Evolutionary conservation across 2,888 invertebrate genomes (phyloP).

Genomic region (Andrena haemorrhoa): DNA sequence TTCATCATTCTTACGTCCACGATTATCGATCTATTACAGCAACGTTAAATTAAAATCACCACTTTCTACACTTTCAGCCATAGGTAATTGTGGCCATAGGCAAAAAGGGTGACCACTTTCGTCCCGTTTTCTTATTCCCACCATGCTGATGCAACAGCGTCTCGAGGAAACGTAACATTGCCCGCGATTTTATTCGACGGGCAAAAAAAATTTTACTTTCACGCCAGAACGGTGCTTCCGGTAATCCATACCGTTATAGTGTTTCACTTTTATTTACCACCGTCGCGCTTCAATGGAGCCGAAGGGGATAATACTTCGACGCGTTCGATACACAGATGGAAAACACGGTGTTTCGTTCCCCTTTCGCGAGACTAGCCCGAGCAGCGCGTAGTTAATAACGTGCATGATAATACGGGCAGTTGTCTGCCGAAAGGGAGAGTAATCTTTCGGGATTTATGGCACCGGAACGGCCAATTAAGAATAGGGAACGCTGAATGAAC

Average conservation of each 20-base stretch:
- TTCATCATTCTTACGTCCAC: neutral
- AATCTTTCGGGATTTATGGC: constrained; percentile 16
- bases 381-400: neutral
- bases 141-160: constrained; percentile 21
- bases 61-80: constrained; percentile 29
- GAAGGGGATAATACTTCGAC: neutral
- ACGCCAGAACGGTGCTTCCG: neutral
- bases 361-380: neutral
- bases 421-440: constrained; percentile 31
- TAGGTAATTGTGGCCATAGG: constrained; percentile 10
- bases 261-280: constrained; percentile 8
- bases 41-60: constrained; percentile 4
- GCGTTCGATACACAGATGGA: neutral
- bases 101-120: constrained; percentile 12
- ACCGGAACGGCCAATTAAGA: constrained; percentile 15
- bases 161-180: constrained; percentile 22
- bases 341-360: neutral
- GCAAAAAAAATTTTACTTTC: constrained; percentile 27
- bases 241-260: constrained; percentile 1
- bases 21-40: neutral
- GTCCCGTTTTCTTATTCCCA: constrained; percentile 11
- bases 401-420: neutral
- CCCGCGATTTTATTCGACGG: neutral
- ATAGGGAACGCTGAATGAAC: constrained; percentile 49
- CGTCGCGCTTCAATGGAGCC: neutral